Base-by-base conservation (phyloP, 2,888 invertebrate genomes). In the Autographa gamma region DNA sequence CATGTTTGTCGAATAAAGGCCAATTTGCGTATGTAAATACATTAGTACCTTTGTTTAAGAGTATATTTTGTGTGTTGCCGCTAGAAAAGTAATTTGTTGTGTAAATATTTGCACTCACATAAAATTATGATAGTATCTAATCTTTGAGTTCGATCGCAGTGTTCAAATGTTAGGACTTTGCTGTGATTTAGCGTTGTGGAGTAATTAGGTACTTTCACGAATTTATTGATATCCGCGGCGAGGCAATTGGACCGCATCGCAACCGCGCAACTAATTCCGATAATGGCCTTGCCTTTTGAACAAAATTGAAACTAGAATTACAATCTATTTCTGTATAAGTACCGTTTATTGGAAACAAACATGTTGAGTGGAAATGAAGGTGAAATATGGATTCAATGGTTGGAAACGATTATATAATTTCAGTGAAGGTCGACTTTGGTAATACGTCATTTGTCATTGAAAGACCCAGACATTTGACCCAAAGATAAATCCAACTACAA, bases 61-160 rank as follows among this genome's bases (percentile, higher is more conserved):
- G 73, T 76, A 76, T 52, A 54, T 48, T 58, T 72, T 67, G 78
- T 83, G 68, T 67, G 69, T 81, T 82, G 82, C 80, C 60, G 82
- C 84, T 82, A 82, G 82, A 73, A 58, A 59, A 66, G 63, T 66
- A 69, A 64, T 74, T 79, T 74, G 69, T 66, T 79, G 70, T 80
- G 82, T 82, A 76, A 73, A 80, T 82, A 82, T 25, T 76, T 76
- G 68, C 83, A 68, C 18, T 74, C 60, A 68, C 48, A 61, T 66
- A 43, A 54, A 43, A 58, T 68, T 61, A 64, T 60, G 32, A 72
- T 75, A 59, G 74, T 69, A 56, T 25, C 54, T 56, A 25, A 56
- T 56, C 54, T 71, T 81, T 81, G 70, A 78, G 76, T 81, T 74
- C 63, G 77, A 80, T 80, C 67, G 82, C 85, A 77, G 82, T 87